Base-by-base conservation (phyloP, 2,797 vertebrate genomes). In the Octomys mimax region DNA sequence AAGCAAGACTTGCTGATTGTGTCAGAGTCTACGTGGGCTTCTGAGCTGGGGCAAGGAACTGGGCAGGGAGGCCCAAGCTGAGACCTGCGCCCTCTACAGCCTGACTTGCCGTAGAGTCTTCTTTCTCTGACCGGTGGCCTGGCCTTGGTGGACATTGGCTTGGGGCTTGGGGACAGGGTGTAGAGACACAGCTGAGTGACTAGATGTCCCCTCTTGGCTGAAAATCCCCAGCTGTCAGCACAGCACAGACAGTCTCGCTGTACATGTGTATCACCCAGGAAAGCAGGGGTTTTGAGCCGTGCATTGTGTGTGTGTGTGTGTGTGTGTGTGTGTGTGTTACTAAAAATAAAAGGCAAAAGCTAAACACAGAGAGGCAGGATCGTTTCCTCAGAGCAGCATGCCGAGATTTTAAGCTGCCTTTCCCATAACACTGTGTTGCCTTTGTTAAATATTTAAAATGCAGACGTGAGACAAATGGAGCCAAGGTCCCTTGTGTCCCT, bases 401-500 rank as follows among this genome's bases (percentile, higher is more conserved):
- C 62, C 85, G 54, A 0, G 46, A 61, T 61, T 49, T 89, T 46
- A 64, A 88, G 90, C 80, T 73, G 54, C 39, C 28, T 73, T 90
- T 90, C 89, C 89, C 95, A 91, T 80, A 90, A 96, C 86, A 87
- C 1, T 21, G 81, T 16, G 1, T 68, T 80, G 77, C 62, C 71
- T 86, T 89, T 64, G 91, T 77, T 87, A 92, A 95, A 87, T 64
- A 94, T 95, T 96, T 87, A 94, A 90, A 46, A 75, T 22, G 3
- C 10, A 33, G 96, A 94, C 26, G 83, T 1, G 95, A 96, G 85
- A 70, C 95, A 87, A 92, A 89, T 77, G 86, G 81, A 64, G 81
- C 2, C 2, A 2, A 61, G 61, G 7, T 86, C 46, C 81, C 66
- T 0, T n/a, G 80, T 73, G 84, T 36, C 68, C 9, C 0, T 7